phyloP scores from a whole-genome alignment of 2,888 invertebrate species.

The Morpho achilles region DNA sequence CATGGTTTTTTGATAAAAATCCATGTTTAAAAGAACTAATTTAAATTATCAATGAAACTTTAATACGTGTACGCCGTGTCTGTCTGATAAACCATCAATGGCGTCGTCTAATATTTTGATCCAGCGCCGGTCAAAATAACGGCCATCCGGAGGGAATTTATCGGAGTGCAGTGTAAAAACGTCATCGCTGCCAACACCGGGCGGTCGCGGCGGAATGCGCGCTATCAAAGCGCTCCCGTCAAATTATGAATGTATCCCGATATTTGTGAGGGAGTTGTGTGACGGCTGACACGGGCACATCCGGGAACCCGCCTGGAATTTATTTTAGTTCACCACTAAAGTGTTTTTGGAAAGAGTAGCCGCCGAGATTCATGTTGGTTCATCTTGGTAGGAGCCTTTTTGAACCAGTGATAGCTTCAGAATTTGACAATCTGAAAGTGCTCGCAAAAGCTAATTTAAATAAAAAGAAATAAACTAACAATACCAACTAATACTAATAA shows the following conservation, averaged over 20 bases:
- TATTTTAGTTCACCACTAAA: conserved; percentile 42
- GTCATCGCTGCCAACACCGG: conserved; percentile 55
- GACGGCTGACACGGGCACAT: conserved; percentile 63
- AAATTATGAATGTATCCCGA: conserved; percentile 70
- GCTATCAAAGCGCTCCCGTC: conserved; percentile 63
- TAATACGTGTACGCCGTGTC: too few species aligned
- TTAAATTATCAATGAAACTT: too few species aligned
- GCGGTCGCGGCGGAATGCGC: conserved; percentile 39
- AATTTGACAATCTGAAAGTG: too few species aligned
- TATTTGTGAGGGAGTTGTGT: conserved; percentile 69
- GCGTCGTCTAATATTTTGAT: conserved; percentile 51
- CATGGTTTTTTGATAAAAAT: too few species aligned
- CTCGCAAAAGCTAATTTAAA: too few species aligned
- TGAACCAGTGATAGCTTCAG: too few species aligned
- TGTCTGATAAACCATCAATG: too few species aligned
- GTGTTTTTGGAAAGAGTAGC: not conserved
- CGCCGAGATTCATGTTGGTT: too few species aligned
- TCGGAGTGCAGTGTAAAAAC: conserved; percentile 56
- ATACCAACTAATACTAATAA: too few species aligned
- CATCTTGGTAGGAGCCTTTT: too few species aligned
- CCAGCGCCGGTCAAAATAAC: conserved; percentile 49
- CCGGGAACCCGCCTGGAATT: conserved; percentile 40
- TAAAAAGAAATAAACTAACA: too few species aligned
- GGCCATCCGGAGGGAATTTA: conserved; percentile 64
- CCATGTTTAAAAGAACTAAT: too few species aligned